Percentiles rank a stretch among this genome's conserved stretches.
Conservation (phyloP, 2,113 vertebrate species). For the Corvus hawaiiensis region DNA sequence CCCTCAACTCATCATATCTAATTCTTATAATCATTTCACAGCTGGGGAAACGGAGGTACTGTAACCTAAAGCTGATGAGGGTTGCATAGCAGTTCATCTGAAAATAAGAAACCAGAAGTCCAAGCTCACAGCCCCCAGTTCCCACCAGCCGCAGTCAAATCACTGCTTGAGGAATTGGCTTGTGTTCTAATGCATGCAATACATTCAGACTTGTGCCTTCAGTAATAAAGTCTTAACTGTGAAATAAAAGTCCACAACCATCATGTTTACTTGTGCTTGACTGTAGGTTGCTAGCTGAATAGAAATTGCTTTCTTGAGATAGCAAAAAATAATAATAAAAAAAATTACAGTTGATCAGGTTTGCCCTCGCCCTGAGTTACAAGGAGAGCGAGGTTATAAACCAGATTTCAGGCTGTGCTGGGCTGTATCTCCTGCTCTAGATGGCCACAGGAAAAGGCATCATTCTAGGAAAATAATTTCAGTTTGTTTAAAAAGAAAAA, state of each 20-base stretch:
- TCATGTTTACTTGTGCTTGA: constrained; percentile 14
- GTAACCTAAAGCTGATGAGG: not conserved
- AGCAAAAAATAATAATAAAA: not conserved
- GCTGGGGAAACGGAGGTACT: not conserved
- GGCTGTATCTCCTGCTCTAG: not conserved
- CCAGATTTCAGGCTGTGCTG: not conserved
- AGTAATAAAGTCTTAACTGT: constrained; percentile 2
- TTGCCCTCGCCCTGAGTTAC: not conserved
- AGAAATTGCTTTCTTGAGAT: constrained; percentile 1
- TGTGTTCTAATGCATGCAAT: not conserved
- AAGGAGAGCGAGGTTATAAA: not conserved
- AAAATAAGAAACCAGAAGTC: not conserved
- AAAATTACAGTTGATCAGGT: not conserved
- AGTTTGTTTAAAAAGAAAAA: not conserved
- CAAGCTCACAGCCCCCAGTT: not conserved
- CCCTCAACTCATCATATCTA: not conserved
- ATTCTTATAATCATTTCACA: not conserved
- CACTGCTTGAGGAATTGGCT: not conserved
- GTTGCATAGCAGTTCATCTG: not conserved
- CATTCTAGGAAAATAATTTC: not conserved
- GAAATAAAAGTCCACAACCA: constrained; percentile 31
- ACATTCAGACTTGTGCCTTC: not conserved
- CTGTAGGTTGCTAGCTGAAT: not conserved
- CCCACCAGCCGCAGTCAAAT: not conserved
- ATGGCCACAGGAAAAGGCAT: not conserved